Percentiles rank a stretch among this genome's conserved stretches.
phyloP scores from a whole-genome alignment of 2,888 invertebrate species.

The Acrocera orbiculus region DNA sequence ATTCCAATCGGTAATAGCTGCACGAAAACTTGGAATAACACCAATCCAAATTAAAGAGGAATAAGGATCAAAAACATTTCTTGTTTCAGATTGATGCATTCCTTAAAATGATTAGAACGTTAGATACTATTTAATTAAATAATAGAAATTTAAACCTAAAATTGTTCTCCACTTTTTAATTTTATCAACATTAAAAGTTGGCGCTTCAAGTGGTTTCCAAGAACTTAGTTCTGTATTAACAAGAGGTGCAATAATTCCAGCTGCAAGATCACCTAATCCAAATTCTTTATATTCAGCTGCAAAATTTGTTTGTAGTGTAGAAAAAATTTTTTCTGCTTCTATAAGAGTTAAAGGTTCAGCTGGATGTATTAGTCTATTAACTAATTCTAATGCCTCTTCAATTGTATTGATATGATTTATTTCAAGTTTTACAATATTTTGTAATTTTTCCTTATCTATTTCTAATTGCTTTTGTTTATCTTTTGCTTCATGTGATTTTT shows the following conservation, averaged over 20 bases:
- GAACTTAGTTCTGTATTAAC: conserved; percentile 52
- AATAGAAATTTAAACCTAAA: conserved; percentile 23
- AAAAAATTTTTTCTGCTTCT: conserved; percentile 30
- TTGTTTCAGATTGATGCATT: conserved; percentile 20
- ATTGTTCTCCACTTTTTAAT: conserved; percentile 56
- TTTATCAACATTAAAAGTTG: conserved; percentile 43
- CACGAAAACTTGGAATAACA: conserved; percentile 65
- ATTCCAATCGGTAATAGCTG: conserved; percentile 53
- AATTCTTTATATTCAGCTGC: conserved; percentile 67
- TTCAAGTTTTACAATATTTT: conserved; percentile 50
- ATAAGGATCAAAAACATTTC: conserved; percentile 43
- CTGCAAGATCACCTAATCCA: conserved; percentile 65
- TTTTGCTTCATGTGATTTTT: conserved; percentile 53
- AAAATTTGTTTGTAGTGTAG: conserved; percentile 38
- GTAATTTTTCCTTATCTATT: conserved; percentile 56
- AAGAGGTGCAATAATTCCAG: conserved; percentile 67
- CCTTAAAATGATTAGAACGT: conserved; percentile 16
- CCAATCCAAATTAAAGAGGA: conserved; percentile 74
- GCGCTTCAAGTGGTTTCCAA: conserved; percentile 64
- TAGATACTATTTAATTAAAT: background rate
- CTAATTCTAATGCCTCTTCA: conserved; percentile 46
- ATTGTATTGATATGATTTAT: conserved; percentile 53
- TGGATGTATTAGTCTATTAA: conserved; percentile 37
- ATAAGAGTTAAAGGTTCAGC: conserved; percentile 25
- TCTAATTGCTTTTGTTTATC: conserved; percentile 64